Conservation (phyloP, 2,888 invertebrate genomes). For the Polyommatus icarus region DNA sequence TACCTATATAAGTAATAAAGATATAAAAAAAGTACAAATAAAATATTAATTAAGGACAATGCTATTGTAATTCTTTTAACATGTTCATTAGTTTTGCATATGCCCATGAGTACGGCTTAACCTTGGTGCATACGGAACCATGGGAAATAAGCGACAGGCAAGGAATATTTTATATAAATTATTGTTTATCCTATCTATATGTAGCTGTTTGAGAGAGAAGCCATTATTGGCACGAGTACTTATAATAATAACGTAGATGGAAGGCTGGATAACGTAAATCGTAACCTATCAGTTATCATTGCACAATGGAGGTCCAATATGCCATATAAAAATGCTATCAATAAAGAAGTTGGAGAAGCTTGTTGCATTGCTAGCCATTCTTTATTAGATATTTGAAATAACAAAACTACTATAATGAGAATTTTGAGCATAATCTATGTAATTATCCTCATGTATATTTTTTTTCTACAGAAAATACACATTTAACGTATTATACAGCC, state of each 20-base stretch:
- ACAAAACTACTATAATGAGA: background rate
- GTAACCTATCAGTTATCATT: background rate
- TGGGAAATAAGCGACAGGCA: constrained; percentile 35
- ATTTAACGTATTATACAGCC: background rate
- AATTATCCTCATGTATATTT: background rate
- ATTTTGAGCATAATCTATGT: background rate
- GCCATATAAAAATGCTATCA: too few relatives aligned
- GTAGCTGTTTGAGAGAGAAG: background rate
- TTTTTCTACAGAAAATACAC: background rate
- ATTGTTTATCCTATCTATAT: constrained; percentile 4
- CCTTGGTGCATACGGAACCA: constrained; percentile 38
- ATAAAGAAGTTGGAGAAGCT: too few relatives aligned
- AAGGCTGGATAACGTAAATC: background rate
- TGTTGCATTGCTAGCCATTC: too few relatives aligned
- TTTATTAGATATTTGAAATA: background rate
- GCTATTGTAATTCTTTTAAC: constrained; percentile 35
- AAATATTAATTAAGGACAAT: constrained; percentile 30
- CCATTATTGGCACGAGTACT: background rate
- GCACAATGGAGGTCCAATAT: too few relatives aligned
- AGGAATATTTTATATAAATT: constrained; percentile 34
- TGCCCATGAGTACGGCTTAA: constrained; percentile 37
- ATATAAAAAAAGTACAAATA: constrained; percentile 20
- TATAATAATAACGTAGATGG: background rate
- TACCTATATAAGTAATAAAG: background rate
- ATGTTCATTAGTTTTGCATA: constrained; percentile 38